Percentiles rank a stretch among this genome's conserved stretches.
These are phyloP conservation scores for Tanytarsus gracilentus DNA, from an alignment of 2,888 invertebrate species.

Conservation along the genomic window DNA sequence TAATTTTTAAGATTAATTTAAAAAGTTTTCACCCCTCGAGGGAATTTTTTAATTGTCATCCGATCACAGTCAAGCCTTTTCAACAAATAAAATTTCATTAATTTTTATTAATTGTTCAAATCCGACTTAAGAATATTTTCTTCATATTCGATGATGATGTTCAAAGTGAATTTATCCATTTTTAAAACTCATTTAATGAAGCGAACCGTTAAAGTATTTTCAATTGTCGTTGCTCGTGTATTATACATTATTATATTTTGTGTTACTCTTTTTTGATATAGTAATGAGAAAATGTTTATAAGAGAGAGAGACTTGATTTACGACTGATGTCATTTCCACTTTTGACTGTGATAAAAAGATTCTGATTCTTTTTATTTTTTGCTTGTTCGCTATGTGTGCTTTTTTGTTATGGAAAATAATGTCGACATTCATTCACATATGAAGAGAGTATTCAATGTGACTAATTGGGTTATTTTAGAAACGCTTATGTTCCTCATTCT, in stretches of 20 bases:
- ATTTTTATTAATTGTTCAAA: too few relatives aligned
- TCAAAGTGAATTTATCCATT: neutral
- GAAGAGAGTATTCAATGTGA: neutral
- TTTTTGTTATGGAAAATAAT: too few relatives aligned
- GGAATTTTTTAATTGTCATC: too few relatives aligned
- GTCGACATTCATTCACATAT: neutral
- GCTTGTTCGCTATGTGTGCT: neutral
- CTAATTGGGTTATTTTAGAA: slow-evolving; percentile 13
- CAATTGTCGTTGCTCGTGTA: slow-evolving; percentile 1
- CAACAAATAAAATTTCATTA: too few relatives aligned
- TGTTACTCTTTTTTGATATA: slow-evolving; percentile 3
- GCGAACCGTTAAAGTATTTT: slow-evolving; percentile 22
- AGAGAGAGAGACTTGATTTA: slow-evolving; percentile 2
- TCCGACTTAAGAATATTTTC: too few relatives aligned
- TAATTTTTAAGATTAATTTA: too few relatives aligned
- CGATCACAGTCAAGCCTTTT: too few relatives aligned
- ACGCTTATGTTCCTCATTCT: neutral
- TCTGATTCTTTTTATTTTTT: neutral
- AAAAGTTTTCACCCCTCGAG: too few relatives aligned
- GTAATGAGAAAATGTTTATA: slow-evolving; percentile 7
- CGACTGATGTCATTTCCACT: slow-evolving; percentile 10
- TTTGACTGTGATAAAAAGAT: slow-evolving; percentile 2
- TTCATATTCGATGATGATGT: neutral
- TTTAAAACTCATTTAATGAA: slow-evolving; percentile 23
- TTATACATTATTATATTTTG: neutral